Base-by-base conservation (phyloP, 1,140 invertebrate genomes). In the Lithobius niger region DNA sequence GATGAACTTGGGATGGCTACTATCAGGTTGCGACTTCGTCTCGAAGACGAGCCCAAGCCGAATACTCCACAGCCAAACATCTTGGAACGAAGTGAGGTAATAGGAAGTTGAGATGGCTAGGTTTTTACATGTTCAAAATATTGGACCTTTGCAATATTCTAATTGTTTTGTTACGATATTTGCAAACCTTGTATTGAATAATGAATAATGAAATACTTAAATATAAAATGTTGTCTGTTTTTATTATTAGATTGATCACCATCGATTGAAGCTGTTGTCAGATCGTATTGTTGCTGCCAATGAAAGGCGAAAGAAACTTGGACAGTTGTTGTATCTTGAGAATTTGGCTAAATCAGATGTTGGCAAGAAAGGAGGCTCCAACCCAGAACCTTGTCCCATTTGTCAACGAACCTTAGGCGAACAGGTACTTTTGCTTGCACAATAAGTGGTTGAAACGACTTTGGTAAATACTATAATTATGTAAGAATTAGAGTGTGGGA, bases 1-100 rank as follows among this genome's bases (percentile, higher is more conserved):
- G 85, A 88, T 70, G 85, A 88, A 70, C 62, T 88, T 25, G 76
- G 77, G 58, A 86, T 87, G 79, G 83, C 82, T 22, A 84, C 81
- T 58, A 76, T 79, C 40, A 67, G 83, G 36, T 68, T 87, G 19
- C 64, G 77, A 53, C 57, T 80, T 4, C 69, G 74, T n/a, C 64
- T 68, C 43, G 65, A 66, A n/a, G 69, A 68, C 43, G 76, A 76
- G 56, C 64, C 63, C 48, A 60, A 64, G 26, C 27, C 66, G 22
- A 58, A 66, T 18, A 60, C 63, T 28, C 59, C 64, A n/a, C 59
- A 65, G 21, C 56, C 58, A 0, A 60, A 71, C 57, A 60, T 77
- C 13, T 60, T 81, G 19, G 69, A 75, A 26, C 63, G 61, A 27
- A 62, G 65, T 61, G 74, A 79, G 64, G 74, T 79, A 62, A 62